Base-by-base conservation (phyloP, 2,888 invertebrate genomes). In the Caenorhabditis sulstoni region DNA sequence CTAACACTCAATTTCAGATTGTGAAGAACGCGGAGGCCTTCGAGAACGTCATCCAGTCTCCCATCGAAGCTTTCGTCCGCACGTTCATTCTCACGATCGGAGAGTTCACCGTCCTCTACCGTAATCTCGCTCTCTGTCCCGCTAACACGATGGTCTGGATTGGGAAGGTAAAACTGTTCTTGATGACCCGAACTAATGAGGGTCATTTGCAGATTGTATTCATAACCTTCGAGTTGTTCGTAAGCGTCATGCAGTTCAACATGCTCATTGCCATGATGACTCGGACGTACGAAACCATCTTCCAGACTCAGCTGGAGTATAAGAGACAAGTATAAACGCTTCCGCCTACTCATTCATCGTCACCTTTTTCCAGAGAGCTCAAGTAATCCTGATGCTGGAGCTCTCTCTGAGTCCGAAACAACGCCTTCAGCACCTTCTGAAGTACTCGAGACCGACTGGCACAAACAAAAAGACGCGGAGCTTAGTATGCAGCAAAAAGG, bases 71-170 rank as follows among this genome's bases (percentile, higher is more conserved):
- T 3, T 70, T 85, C 62, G 77, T 98, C 93, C 96, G 96, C 0
- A 97, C 98, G 96, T 98, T 98, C 91, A 93, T 98, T 66, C 97
- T 98, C 96, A 98, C 97, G 0, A 93, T 98, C 87, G 96, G 97
- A 1, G 84, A 86, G 29, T 85, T 84, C 71, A 82, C 82, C 41
- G 79, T 81, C 9, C 76, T 85, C 53, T 86, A 83, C 66, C 57
- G 79, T 39, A 78, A 83, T n/a, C 57, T 86, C 44, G 81, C 81
- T 5, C 44, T 81, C 7, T 86, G 84, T 50, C 79, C 79, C 2
- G 62, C 82, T 0, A 71, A 67, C 12, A 68, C 81, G 18, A 83
- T 83, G 82, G 61, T 71, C 18, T 68, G 62, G 68, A 83, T 85
- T 18, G 83, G 83, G 37, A 83, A 83, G 78, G 85, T 85, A 37